A percentile compares a stretch with the other conserved stretches of the same genome.
These are phyloP conservation scores for Tetranychus truncatus DNA, from an alignment of 2,888 invertebrate genomes.

Conservation along the genomic window DNA sequence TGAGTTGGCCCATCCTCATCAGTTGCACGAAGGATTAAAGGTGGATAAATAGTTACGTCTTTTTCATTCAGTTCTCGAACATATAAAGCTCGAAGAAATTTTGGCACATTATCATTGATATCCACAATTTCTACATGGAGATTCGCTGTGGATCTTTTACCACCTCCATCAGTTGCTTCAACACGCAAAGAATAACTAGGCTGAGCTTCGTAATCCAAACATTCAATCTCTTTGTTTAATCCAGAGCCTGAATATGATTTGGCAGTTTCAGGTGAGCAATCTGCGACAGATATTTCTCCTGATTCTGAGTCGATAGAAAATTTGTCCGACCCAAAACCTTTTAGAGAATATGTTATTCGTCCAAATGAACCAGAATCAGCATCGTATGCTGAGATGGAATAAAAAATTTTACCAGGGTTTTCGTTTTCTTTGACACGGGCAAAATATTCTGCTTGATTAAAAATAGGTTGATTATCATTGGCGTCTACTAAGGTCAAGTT, in stretches of 20 bases:
- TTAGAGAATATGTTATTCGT: slow-evolving; percentile 49
- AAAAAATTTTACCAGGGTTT: slow-evolving; percentile 43
- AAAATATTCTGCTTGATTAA: slow-evolving; percentile 25
- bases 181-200: slow-evolving; percentile 58
- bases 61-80: slow-evolving; percentile 56
- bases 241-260: not conserved
- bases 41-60: slow-evolving; percentile 54
- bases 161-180: slow-evolving; percentile 63
- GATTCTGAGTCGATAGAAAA: slow-evolving; percentile 48
- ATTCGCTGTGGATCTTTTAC: slow-evolving; percentile 44
- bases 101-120: slow-evolving; percentile 56
- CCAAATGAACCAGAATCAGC: slow-evolving; percentile 53
- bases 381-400: slow-evolving; percentile 47
- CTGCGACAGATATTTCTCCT: slow-evolving; percentile 48
- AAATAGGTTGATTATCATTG: slow-evolving; percentile 38
- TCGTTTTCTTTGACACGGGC: slow-evolving; percentile 40
- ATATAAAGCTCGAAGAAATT: slow-evolving; percentile 51
- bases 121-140: slow-evolving; percentile 51
- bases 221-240: slow-evolving; percentile 21
- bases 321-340: slow-evolving; percentile 59
- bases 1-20: slow-evolving; percentile 55
- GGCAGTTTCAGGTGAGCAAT: slow-evolving; percentile 25
- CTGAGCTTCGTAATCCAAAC: slow-evolving; percentile 57
- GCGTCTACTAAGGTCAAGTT: slow-evolving; percentile 27
- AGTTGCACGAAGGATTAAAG: slow-evolving; percentile 53